Base-by-base conservation (phyloP, 2,797 vertebrate species). In the Pteropus rufus region DNA sequence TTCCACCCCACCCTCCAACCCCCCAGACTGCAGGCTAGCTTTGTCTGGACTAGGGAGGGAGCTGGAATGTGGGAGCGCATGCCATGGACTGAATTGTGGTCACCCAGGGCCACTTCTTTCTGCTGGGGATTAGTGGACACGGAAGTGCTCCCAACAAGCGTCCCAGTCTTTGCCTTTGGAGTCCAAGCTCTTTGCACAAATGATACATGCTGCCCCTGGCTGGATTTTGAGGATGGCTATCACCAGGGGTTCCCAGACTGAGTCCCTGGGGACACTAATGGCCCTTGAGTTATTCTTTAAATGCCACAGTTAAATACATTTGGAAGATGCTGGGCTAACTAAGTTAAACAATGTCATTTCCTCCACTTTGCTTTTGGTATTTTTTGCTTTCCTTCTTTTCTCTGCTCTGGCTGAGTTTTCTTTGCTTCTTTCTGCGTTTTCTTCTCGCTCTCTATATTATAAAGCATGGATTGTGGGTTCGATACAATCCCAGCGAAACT, bases 401-500 rank as follows among this genome's bases (percentile, higher is more conserved):
- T 65, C 31, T n/a, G 11, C 9, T 46, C 79, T 81, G 36, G 44
- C 7, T 79, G 10, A 64, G 52, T 85, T 72, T 58, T 69, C 36
- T 69, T 29, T 2, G 2, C 14, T 82, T 85, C 73, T 96, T 52
- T 92, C 76, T 64, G 12, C 5, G 23, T 75, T 96, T 83, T 3
- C 24, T n/a, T 62, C 46, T 92, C 5, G 7, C 10, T 1, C 29
- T 95, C 9, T 73, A 12, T 72, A 46, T 81, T 60, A 87, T 52
- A 91, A 89, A 90, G 24, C 36, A 23, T 52, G 2, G 65, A 93
- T 29, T 75, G 41, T 64, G 69, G 54, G 21, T 52, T 94, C 96
- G 76, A 80, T 60, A 62, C n/a, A 86, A 39, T 69, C 54, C 39
- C 70, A 58, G 58, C 41, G 75, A 96, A 93, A 83, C 6, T 86